These are phyloP conservation scores for Alexandromys fortis DNA, from an alignment of 2,113 vertebrate species.

Conservation along the genomic window DNA sequence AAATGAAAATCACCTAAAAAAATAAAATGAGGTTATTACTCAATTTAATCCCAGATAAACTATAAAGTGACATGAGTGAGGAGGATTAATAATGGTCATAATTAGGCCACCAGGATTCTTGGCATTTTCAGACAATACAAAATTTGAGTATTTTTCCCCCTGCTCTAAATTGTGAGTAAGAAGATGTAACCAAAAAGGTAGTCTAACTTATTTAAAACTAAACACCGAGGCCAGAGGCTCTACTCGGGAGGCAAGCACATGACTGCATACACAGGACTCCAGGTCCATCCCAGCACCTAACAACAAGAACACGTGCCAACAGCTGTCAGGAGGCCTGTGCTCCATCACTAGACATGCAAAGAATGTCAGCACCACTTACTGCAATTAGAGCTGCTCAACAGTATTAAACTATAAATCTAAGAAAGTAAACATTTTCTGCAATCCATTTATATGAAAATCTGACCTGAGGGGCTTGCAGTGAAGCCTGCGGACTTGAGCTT, in stretches of 20 bases:
- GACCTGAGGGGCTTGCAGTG: not conserved
- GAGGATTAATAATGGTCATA: not conserved
- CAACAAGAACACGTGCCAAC: not conserved
- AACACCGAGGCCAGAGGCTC: not conserved
- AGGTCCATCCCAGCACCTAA: not conserved
- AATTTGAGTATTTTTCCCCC: conserved; percentile 16
- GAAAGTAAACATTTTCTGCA: not conserved
- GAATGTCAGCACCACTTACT: not conserved
- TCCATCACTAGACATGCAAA: not conserved
- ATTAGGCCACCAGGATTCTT: not conserved
- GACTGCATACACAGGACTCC: not conserved
- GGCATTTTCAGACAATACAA: not conserved
- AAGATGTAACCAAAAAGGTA: not conserved
- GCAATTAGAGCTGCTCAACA: not conserved
- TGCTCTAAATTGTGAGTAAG: not conserved
- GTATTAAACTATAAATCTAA: not conserved
- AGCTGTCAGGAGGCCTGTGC: not conserved
- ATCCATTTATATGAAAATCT: not conserved
- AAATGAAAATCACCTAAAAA: not conserved
- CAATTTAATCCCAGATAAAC: not conserved
- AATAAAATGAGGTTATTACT: not conserved
- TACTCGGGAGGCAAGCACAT: not conserved
- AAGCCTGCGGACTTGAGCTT: not conserved
- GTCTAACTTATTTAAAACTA: conserved; percentile 36
- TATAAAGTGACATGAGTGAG: too few relatives aligned